Base-by-base conservation (phyloP, 2,888 invertebrate genomes). In the Conus canariensis region DNA sequence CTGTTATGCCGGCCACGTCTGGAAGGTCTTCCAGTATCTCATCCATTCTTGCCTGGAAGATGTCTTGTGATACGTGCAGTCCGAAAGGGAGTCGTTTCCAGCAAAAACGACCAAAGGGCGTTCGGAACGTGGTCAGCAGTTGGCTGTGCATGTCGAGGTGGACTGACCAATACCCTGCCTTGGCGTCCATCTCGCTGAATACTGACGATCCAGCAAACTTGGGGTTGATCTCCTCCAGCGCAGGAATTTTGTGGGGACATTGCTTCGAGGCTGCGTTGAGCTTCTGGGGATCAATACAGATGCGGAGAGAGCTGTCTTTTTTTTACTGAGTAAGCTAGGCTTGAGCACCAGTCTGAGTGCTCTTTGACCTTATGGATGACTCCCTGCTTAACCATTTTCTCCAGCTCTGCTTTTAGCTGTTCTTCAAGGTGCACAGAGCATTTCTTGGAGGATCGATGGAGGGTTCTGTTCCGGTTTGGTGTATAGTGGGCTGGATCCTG, bases 161-260 rank as follows among this genome's bases (percentile, higher is more conserved):
- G 16, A 92, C 58, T 19, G 87, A 74, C 92, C 91, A 91, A 70
- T 92, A 92, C 25, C 92, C 93, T 3, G 90, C 80, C 30, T 92
- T 92, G 19, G 92, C 91, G 85, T 93, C 92, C 0, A 91, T 89
- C 80, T 92, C 92, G 16, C 85, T 83, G 88, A 93, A 93, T 1
- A 89, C 19, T 30, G 88, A 90, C 25, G 92, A 90, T 19, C 74
- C 82, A 60, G 88, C 80, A 77, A 93, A 91, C 30, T 89, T 25
- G 14, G 74, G 91, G 10, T 82, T 92, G n/a, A 93, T n/a, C 67
- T 93, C 92, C 80, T 93, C 93, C 8, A 92, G 25, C 4, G 91
- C 91, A 4, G 91, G 92, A 56, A 90, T 70, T 70, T 90, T 90
- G 86, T 91, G 89, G 6, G 89, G 92, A 30, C 90, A 88, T 59